Percentiles rank a stretch among this genome's conserved stretches.
Evolutionary conservation across 2,888 invertebrate species (phyloP).

Genomic region (Melangyna quadrimaculata): DNA sequence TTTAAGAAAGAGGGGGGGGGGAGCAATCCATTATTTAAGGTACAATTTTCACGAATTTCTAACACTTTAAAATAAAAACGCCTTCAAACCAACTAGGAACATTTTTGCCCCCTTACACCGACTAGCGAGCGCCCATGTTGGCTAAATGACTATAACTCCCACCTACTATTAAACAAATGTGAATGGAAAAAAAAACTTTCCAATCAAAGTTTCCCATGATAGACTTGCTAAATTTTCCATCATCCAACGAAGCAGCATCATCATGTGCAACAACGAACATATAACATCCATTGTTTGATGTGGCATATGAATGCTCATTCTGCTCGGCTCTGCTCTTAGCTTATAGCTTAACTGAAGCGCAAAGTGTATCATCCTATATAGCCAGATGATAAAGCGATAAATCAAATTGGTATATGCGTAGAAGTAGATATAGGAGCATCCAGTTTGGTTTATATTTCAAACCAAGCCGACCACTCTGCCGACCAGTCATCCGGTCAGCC

Average conservation of each 20-base stretch:
- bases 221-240: constrained; percentile 11
- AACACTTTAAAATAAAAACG: too few species aligned
- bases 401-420: constrained; percentile 37
- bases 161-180: background rate
- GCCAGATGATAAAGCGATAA: constrained; percentile 59
- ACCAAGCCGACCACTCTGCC: constrained; percentile 32
- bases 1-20: too few species aligned
- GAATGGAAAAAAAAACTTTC: constrained; percentile 19
- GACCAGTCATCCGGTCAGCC: constrained; percentile 57
- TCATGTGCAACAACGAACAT: too few species aligned
- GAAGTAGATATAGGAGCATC: constrained; percentile 36
- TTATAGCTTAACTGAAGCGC: constrained; percentile 39
- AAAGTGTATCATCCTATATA: constrained; percentile 56
- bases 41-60: too few species aligned
- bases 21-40: too few species aligned
- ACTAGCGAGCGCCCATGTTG: background rate
- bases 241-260: background rate
- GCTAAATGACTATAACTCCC: background rate
- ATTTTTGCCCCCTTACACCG: background rate
- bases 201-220: constrained; percentile 27
- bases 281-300: constrained; percentile 13
- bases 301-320: background rate
- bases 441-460: constrained; percentile 46
- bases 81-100: too few species aligned
- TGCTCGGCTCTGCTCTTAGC: background rate